phyloP scores from a whole-genome alignment of 2,113 vertebrate species.

The Hystrix cristata region DNA sequence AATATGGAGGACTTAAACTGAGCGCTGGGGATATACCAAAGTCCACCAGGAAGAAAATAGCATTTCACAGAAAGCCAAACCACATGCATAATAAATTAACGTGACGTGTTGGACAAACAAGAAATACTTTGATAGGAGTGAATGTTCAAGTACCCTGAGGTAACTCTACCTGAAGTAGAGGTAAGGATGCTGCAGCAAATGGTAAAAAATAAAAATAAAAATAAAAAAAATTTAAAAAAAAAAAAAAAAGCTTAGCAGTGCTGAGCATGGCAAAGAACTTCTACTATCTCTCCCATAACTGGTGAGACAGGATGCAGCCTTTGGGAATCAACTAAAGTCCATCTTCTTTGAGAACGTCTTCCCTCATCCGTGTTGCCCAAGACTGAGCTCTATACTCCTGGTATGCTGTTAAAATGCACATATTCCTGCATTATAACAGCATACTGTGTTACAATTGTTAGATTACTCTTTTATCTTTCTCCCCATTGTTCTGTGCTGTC shows the following conservation, averaged over 20 bases:
- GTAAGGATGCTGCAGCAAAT: neutral
- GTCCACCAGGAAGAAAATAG: neutral
- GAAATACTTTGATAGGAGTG: neutral
- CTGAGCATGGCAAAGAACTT: neutral
- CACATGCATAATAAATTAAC: neutral
- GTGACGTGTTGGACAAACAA: neutral
- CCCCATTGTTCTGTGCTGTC: neutral
- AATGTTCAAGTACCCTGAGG: neutral
- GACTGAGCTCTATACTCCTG: neutral
- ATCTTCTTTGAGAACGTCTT: neutral
- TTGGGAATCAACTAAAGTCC: neutral
- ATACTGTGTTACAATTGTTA: neutral
- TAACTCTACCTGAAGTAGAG: neutral
- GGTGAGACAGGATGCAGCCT: neutral
- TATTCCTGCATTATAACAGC: neutral
- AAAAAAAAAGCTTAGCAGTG: neutral
- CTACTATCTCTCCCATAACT: neutral
- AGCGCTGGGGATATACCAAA: neutral
- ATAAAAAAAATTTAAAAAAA: too few relatives aligned
- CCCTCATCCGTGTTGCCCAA: neutral
- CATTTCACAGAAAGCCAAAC: neutral
- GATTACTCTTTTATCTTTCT: neutral
- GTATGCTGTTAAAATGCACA: too few relatives aligned
- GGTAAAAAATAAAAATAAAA: neutral
- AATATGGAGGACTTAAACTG: neutral